Percentiles rank a stretch among this genome's conserved stretches.
phyloP scores from a whole-genome alignment of 2,797 vertebrate genomes.

The Octomys mimax region DNA sequence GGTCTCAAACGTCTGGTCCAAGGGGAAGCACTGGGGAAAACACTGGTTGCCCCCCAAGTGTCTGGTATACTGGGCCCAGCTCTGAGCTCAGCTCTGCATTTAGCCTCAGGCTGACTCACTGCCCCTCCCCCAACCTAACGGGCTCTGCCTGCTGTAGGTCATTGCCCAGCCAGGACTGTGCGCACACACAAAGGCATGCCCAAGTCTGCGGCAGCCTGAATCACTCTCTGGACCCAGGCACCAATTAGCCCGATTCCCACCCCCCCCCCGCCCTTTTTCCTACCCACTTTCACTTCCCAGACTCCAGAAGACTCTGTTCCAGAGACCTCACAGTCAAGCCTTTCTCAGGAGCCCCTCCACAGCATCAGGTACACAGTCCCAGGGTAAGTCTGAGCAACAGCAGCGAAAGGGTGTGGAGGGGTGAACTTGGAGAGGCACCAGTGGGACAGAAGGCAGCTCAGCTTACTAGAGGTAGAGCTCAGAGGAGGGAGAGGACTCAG shows the following conservation, averaged over 20 bases:
- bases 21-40: slow-evolving; percentile 46
- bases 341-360: background rate
- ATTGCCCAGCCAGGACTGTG: slow-evolving; percentile 63
- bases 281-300: background rate
- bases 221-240: slow-evolving; percentile 60
- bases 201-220: slow-evolving; percentile 58
- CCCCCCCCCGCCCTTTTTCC: background rate
- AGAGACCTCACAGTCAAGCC: slow-evolving; percentile 17
- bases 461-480: slow-evolving; percentile 57
- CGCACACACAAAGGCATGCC: slow-evolving; percentile 44
- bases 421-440: slow-evolving; percentile 54
- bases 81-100: slow-evolving; percentile 82
- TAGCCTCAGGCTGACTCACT: slow-evolving; percentile 81
- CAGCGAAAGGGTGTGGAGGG: background rate
- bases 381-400: slow-evolving; percentile 3
- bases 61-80: slow-evolving; percentile 53
- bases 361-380: background rate
- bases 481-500: slow-evolving; percentile 49
- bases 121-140: background rate
- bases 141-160: slow-evolving; percentile 63
- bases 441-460: slow-evolving; percentile 65
- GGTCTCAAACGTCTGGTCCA: slow-evolving; percentile 28
- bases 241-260: slow-evolving; percentile 25
- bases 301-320: background rate
- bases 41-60: slow-evolving; percentile 39